Evolutionary conservation across 2,888 invertebrate genomes (phyloP), one percentile per base, ranked within the genome.

Genomic region (Chloroclystis v-ata): DNA sequence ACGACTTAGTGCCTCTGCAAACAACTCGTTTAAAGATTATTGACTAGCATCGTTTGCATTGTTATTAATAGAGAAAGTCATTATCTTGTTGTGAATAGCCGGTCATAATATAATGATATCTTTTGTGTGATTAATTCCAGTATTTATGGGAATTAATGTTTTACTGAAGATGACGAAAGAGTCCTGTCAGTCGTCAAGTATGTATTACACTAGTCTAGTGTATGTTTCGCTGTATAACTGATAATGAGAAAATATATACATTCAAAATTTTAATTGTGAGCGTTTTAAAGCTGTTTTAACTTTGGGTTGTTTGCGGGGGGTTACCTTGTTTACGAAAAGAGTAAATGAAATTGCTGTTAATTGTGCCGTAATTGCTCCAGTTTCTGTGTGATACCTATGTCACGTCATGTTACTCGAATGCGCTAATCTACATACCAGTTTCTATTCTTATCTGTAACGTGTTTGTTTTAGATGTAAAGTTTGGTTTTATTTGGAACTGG

Each of bases 1-100:
- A 52, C 47, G 44, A 49, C 40, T 41, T 37, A 37, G 13, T 42
- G 41, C 38, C 32, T 25, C 38, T 45, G 41, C 41, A 45, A 50
- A 57, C 43, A 51, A 46, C 43, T 51, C 47, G 28, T 28, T 42
- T 32, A 26, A 28, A 4, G 26, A 35, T 9, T 16, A 33, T 12
- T 29, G 33, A 32, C 14, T 16, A 30, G 32, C 30, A 11, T 37
- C 29, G 37, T 44, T 37, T 42, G 41, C 45, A 49, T 49, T 45
- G 45, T 49, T 45, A 43, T 49, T 13, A 38, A 39, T 30, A 43
- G 30, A 29, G n/a, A 37, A 12, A 16, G 16, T 35, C 16, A 35
- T 35, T 8, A 35, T 35, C 20, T 35, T 16, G 16, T 24, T 10
- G 35, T 8, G 20, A 35, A 16, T 20, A 35, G 20, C 7, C 35